These are phyloP conservation scores for Caenorhabditis sp. DNA, from an alignment of 2,888 invertebrate species.

Conservation along the genomic window DNA sequence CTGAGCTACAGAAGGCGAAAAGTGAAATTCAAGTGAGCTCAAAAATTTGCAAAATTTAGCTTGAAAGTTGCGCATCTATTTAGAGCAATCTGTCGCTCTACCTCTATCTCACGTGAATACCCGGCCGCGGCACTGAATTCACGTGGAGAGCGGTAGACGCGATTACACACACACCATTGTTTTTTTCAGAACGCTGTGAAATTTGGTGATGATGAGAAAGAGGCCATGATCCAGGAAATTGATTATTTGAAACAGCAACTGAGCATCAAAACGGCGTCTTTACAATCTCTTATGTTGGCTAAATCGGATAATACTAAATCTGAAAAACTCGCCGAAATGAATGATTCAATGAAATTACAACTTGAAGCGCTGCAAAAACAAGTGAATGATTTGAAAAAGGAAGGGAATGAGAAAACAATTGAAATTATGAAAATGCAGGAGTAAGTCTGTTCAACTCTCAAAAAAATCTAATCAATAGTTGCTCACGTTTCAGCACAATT, in stretches of 20 bases:
- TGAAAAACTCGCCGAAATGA: conserved; percentile 56
- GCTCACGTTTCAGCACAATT: background rate
- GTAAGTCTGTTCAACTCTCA: conserved; percentile 2
- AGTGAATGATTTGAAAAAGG: conserved; percentile 4
- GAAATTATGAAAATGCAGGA: conserved; percentile 41
- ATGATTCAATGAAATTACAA: too few relatives aligned
- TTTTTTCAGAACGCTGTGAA: conserved; percentile 23
- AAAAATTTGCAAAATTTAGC: background rate
- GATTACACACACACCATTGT: too few relatives aligned
- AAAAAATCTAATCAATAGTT: too few relatives aligned
- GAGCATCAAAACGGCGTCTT: conserved; percentile 70
- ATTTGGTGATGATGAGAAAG: conserved; percentile 41
- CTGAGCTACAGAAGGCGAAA: conserved; percentile 31
- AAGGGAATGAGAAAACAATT: conserved; percentile 14
- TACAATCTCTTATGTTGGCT: conserved; percentile 72
- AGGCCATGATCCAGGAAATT: conserved; percentile 61
- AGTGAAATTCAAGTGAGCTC: conserved; percentile 14
- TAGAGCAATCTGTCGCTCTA: too few relatives aligned
- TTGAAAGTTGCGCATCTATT: too few relatives aligned
- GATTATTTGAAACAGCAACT: conserved; percentile 67
- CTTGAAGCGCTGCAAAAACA: conserved; percentile 45
- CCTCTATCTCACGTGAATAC: too few relatives aligned
- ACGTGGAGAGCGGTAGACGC: background rate
- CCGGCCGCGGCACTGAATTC: background rate
- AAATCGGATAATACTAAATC: conserved; percentile 62